Conservation (phyloP, 2,113 vertebrate species). For the Plotosus lineatus region DNA sequence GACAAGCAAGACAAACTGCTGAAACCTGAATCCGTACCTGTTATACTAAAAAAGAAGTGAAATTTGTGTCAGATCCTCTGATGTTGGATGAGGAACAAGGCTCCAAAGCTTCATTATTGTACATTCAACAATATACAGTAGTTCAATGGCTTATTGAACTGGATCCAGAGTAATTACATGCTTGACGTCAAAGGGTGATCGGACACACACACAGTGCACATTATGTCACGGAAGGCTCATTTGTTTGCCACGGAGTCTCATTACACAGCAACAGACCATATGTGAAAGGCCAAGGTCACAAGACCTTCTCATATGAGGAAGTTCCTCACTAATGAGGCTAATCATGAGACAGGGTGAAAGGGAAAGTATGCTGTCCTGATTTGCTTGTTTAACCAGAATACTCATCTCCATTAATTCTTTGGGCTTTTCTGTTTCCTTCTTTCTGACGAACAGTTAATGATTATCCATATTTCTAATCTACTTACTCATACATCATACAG, state of each 20-base stretch:
- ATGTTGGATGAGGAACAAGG: not conserved
- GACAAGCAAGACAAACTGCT: conserved; percentile 3
- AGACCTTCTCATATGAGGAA: conserved; percentile 65
- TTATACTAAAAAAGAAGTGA: conserved; percentile 12
- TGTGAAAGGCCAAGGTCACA: conserved; percentile 76
- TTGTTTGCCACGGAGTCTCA: conserved; percentile 59
- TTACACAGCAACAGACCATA: conserved; percentile 59
- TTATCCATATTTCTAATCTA: conserved; percentile 22
- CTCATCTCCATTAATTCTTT: not conserved
- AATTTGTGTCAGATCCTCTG: conserved; percentile 4
- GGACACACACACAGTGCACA: conserved; percentile 36
- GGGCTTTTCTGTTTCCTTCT: conserved; percentile 30
- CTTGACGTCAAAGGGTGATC: conserved; percentile 48
- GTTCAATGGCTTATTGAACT: conserved; percentile 20
- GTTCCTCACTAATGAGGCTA: conserved; percentile 71
- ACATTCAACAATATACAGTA: not conserved
- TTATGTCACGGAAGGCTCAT: conserved; percentile 54
- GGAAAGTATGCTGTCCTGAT: conserved; percentile 54
- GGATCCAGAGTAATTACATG: conserved; percentile 44
- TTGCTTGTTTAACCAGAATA: conserved; percentile 26
- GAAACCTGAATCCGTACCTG: not conserved
- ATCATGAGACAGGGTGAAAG: conserved; percentile 65
- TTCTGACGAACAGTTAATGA: conserved; percentile 10
- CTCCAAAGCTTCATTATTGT: not conserved
- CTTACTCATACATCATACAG: conserved; percentile 17